Evolutionary conservation across 2,888 invertebrate genomes (phyloP), one percentile per base, ranked within the genome.

Genomic region (Philaethria dido): DNA sequence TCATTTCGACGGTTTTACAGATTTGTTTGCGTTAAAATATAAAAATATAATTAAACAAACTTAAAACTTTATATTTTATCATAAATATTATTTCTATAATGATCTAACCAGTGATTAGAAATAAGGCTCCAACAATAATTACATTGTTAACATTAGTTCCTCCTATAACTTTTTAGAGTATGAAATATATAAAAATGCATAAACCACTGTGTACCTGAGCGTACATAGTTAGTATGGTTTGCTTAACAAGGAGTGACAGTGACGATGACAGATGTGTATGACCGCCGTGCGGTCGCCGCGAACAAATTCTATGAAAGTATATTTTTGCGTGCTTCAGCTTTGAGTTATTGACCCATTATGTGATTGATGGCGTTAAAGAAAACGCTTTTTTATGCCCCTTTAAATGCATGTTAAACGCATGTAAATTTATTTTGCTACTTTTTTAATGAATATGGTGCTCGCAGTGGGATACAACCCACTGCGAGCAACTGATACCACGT

Each of bases 241-340:
- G 33, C 29, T 60, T 18, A 47, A 60, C 42, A 57, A 39, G 39
- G 22, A 36, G 39, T 48, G 55, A 57, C 48, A 64, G 14, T 64
- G 64, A 68, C 68, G 61, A 57, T 64, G 68, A 69, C 62, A 44
- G 62, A 69, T 69, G 65, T 62, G 52, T 62, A 36, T 62, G 52
- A 62, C 62, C 48, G 60, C 45, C 45, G 60, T 25, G 57, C 33
- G 33, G 20, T 42, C 55, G 65, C 48, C 22, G 44, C 36, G 60
- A 22, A 33, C 33, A 59, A 65, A 61, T 54, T 47, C 48, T 65
- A 65, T 52, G 42, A 57, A 65, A 59, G 42, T 65, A 62, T 64
- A 65, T 50, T 65, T 47, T 68, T 42, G 60, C 54, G 45, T 52
- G 68, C 48, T 44, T 54, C 60, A 33, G 60, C 39, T 63, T 64